These are phyloP conservation scores for Vicugna pacos DNA, from an alignment of 2,113 vertebrate genomes.

Conservation along the genomic window DNA sequence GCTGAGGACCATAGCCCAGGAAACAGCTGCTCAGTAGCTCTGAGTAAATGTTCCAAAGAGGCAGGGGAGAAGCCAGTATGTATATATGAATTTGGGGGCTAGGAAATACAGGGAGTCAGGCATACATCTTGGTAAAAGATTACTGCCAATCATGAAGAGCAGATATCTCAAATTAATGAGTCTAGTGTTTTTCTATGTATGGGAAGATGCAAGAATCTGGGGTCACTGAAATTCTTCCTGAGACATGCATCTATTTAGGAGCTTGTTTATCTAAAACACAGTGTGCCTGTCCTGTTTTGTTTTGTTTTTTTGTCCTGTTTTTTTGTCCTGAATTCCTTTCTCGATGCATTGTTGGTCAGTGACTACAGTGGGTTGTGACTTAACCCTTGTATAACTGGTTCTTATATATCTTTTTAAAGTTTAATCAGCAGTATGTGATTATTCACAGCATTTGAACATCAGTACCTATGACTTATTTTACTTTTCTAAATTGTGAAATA, in stretches of 20 bases:
- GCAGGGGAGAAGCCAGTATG: background rate
- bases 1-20: background rate
- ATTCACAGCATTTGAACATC: background rate
- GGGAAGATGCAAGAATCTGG: background rate
- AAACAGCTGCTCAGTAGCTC: background rate
- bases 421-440: background rate
- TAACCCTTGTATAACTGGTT: background rate
- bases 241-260: background rate
- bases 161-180: background rate
- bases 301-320: background rate
- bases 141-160: background rate
- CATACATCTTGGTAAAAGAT: background rate
- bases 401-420: background rate
- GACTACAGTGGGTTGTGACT: background rate
- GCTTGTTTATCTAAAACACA: background rate
- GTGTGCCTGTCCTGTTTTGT: background rate
- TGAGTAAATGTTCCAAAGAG: background rate
- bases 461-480: background rate
- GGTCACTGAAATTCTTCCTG: background rate
- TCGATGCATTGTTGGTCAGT: background rate
- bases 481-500: slow-evolving; percentile 44
- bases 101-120: background rate
- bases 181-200: background rate
- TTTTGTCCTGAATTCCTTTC: background rate
- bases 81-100: background rate